Evolutionary conservation across 2,797 vertebrate genomes (phyloP), one percentile per base, ranked within the genome.

Genomic region (Gambusia yucatana): DNA sequence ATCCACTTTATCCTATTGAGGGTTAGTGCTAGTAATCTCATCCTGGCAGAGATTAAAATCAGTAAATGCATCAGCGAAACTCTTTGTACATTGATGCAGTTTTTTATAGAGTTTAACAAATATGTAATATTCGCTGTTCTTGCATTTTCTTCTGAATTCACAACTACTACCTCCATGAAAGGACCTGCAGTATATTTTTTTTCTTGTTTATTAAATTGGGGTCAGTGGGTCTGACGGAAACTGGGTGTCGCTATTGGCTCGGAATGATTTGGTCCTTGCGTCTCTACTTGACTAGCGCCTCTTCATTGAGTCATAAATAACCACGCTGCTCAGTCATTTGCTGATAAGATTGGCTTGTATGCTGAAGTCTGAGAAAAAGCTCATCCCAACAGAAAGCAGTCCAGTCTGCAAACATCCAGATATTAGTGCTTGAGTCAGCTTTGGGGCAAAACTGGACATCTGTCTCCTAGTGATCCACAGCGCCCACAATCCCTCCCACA

Each of bases 371-470:
- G 87, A 91, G 88, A 84, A 90, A 90, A 89, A 86, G 41, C 89
- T 86, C 86, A 90, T 85, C 83, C 88, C 71, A 84, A 75, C 84
- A 88, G 87, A 82, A 92, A 93, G 79, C 84, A 39, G 77, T 86
- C 61, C 82, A 84, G 88, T 93, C 92, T 92, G 86, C 88, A 87
- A 92, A 90, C 91, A 90, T 77, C 50, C 39, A 0, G 17, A 80
- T 87, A 90, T 89, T 88, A 85, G 77, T 52, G 81, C 77, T 86
- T 84, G 82, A 91, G 87, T 93, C 85, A 75, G 89, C 33, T n/a
- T 75, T 63, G n/a, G 87, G 89, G 86, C 91, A 93, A 90, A 88
- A 88, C 85, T 83, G 89, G 91, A 94, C 92, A 94, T 92, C 92
- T 94, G 91, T 93, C 92, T 91, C 81, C 84, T 73, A 75, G 90